Evolutionary conservation across 2,888 invertebrate genomes (phyloP).

Genomic region (Adelphocoris suturalis): DNA sequence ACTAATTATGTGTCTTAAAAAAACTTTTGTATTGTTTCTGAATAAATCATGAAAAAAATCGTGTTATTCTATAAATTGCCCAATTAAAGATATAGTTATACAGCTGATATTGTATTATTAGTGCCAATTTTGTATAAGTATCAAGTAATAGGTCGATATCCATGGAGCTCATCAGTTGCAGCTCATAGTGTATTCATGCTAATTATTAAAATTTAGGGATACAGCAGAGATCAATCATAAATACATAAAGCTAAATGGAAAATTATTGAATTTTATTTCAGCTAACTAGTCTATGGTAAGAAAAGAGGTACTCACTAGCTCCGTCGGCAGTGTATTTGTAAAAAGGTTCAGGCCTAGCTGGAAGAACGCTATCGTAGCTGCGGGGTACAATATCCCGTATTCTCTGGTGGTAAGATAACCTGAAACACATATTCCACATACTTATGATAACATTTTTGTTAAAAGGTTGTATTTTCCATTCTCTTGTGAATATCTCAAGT

Average conservation of each 20-base stretch:
- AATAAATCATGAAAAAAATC: background rate
- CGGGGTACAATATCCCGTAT: conserved; percentile 95
- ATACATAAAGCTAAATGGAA: too few relatives aligned
- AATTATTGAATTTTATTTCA: too few relatives aligned
- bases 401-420: conserved; percentile 95
- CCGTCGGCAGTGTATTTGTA: conserved; percentile 95
- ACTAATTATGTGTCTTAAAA: background rate
- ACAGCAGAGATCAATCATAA: too few relatives aligned
- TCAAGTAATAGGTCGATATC: background rate
- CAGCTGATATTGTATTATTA: too few relatives aligned
- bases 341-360: conserved; percentile 89
- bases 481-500: too few relatives aligned
- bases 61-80: background rate
- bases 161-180: too few relatives aligned
- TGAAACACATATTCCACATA: conserved; percentile 77
- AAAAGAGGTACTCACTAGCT: conserved; percentile 84
- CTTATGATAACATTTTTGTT: too few relatives aligned
- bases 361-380: conserved; percentile 90
- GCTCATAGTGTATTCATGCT: too few relatives aligned
- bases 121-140: conserved; percentile 50
- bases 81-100: too few relatives aligned
- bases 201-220: too few relatives aligned
- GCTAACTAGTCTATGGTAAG: background rate
- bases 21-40: conserved; percentile 20
- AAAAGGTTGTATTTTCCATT: too few relatives aligned